Evolutionary conservation across 2,113 vertebrate species (phyloP).

Genomic region (Dunckerocampus dactyliophorus): DNA sequence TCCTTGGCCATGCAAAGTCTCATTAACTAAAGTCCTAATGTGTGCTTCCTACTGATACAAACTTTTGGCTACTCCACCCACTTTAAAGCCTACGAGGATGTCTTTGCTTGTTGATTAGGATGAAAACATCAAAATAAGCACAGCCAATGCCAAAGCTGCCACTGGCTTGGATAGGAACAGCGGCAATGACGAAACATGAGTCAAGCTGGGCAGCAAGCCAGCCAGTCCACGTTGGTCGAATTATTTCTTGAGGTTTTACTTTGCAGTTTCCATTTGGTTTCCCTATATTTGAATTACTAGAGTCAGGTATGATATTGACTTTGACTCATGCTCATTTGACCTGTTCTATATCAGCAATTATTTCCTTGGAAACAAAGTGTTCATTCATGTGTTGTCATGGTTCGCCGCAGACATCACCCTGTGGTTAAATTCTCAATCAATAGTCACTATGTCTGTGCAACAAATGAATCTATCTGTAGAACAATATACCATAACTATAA

Average conservation of each 20-base stretch:
- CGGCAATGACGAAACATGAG: too few species aligned
- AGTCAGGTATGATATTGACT: constrained; percentile 7
- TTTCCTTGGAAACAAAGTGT: background rate
- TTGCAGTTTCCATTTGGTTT: background rate
- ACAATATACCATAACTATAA: constrained; percentile 4
- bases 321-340: background rate
- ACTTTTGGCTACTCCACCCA: background rate
- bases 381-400: background rate
- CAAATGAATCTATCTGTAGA: constrained; percentile 19
- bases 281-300: constrained; percentile 9
- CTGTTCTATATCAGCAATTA: constrained; percentile 10
- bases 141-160: background rate
- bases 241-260: background rate
- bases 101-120: background rate
- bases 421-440: constrained; percentile 21
- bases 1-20: background rate
- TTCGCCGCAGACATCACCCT: constrained; percentile 11
- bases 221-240: background rate
- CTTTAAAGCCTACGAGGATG: background rate
- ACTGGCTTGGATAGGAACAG: too few species aligned
- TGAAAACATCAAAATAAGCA: background rate
- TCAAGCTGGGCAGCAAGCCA: too few species aligned
- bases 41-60: background rate
- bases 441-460: constrained; percentile 19
- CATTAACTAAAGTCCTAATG: constrained; percentile 1